These are phyloP conservation scores for Pogonocherus hispidulus DNA, from an alignment of 2,888 invertebrate genomes.

Conservation along the genomic window DNA sequence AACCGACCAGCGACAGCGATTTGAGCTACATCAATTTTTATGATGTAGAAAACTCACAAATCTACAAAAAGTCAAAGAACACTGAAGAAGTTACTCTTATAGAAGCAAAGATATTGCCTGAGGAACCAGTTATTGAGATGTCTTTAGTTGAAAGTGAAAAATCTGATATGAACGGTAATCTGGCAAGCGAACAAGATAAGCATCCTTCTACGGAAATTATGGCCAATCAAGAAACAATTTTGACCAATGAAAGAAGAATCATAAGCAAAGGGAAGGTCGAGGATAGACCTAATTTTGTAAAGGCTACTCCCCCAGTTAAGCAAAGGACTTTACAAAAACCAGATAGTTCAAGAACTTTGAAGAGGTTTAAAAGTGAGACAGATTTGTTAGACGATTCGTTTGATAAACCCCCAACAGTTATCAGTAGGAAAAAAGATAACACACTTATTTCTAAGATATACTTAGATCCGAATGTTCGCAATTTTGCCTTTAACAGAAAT, in stretches of 20 bases:
- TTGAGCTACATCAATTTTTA: slow-evolving; percentile 64
- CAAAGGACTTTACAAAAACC: slow-evolving; percentile 8
- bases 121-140: slow-evolving; percentile 23
- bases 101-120: slow-evolving; percentile 31
- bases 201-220: slow-evolving; percentile 6
- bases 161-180: slow-evolving; percentile 18
- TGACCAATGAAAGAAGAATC: slow-evolving; percentile 19
- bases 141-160: background rate
- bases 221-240: slow-evolving; percentile 19
- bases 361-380: slow-evolving; percentile 48
- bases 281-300: slow-evolving; percentile 14
- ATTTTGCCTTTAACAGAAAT: slow-evolving; percentile 52
- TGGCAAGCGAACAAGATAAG: slow-evolving; percentile 15
- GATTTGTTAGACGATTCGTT: slow-evolving; percentile 48
- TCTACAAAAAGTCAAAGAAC: slow-evolving; percentile 51
- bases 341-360: slow-evolving; percentile 21
- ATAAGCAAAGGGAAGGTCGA: slow-evolving; percentile 16
- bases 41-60: slow-evolving; percentile 63
- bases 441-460: slow-evolving; percentile 61
- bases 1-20: slow-evolving; percentile 65
- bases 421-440: slow-evolving; percentile 57
- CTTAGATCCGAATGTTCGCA: slow-evolving; percentile 56
- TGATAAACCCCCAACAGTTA: slow-evolving; percentile 46
- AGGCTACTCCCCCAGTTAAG: background rate
- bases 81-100: slow-evolving; percentile 32